Conservation (phyloP, 2,888 invertebrate genomes). For the Dryocosmus kuriphilus region DNA sequence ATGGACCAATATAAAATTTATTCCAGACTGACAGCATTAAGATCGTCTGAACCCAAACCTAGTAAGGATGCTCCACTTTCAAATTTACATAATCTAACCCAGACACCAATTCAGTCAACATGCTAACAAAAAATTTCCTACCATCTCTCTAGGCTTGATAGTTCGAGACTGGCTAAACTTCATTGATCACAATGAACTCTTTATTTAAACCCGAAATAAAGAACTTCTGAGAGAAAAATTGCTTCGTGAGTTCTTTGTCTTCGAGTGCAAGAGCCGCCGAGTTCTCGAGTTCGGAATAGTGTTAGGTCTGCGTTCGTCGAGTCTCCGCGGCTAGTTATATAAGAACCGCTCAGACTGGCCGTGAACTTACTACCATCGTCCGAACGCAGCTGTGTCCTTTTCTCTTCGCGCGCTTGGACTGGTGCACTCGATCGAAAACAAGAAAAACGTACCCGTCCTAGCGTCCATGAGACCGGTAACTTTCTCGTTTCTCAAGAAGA, state of each 20-base stretch:
- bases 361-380: constrained; percentile 75
- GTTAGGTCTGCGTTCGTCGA: constrained; percentile 52
- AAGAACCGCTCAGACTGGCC: constrained; percentile 72
- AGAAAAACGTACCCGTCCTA: constrained; percentile 55
- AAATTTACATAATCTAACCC: not conserved
- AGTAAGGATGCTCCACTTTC: not conserved
- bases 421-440: constrained; percentile 50
- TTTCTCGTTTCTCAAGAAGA: constrained; percentile 51
- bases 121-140: no score
- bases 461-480: constrained; percentile 47
- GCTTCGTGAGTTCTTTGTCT: constrained; percentile 50
- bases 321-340: constrained; percentile 55
- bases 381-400: constrained; percentile 65
- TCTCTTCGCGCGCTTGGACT: constrained; percentile 55
- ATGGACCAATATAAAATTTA: no score
- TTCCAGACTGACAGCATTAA: no score
- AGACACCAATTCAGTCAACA: not conserved
- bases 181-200: not conserved
- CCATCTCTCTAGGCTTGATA: no score
- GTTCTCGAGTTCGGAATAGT: constrained; percentile 58
- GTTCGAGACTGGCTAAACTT: not conserved
- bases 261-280: constrained; percentile 54
- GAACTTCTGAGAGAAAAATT: not conserved
- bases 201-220: not conserved
- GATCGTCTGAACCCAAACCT: no score